These are phyloP conservation scores for Thinocorus orbignyianus DNA, from an alignment of 2,113 vertebrate genomes.

Conservation along the genomic window DNA sequence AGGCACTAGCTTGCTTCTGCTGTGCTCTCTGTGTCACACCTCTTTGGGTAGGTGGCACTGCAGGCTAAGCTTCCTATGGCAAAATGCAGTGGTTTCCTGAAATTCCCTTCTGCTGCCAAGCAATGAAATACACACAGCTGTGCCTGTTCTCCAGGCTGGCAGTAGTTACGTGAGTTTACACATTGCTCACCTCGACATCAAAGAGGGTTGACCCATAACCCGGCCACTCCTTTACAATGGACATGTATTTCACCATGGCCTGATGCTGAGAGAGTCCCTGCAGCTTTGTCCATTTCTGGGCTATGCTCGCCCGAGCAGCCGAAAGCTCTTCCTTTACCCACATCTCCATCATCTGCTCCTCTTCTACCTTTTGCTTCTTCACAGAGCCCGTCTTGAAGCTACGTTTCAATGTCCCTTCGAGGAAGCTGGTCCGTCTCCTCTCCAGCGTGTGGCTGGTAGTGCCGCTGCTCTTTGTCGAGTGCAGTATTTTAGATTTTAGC, in stretches of 20 bases:
- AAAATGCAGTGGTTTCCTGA: background rate
- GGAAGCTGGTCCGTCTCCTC: constrained; percentile 86
- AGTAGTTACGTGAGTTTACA: background rate
- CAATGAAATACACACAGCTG: background rate
- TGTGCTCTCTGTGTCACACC: background rate
- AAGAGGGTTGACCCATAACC: constrained; percentile 93
- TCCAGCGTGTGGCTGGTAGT: constrained; percentile 74
- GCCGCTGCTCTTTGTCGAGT: constrained; percentile 84
- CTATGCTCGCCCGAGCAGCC: constrained; percentile 85
- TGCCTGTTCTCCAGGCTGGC: background rate
- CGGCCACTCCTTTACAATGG: constrained; percentile 89
- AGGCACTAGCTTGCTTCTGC: background rate
- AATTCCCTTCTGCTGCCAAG: background rate
- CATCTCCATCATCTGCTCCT: constrained; percentile 94
- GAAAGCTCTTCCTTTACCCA: constrained; percentile 94
- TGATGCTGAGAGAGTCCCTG: constrained; percentile 89
- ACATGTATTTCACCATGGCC: constrained; percentile 93
- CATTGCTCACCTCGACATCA: constrained; percentile 85
- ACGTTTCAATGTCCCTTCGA: constrained; percentile 87
- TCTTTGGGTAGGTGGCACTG: background rate
- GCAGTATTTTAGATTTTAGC: constrained; percentile 87
- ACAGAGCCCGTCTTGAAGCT: constrained; percentile 90
- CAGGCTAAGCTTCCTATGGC: background rate
- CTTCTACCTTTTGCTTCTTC: constrained; percentile 91
- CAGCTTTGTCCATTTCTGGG: constrained; percentile 90